Conservation (phyloP, 2,113 vertebrate genomes). For the Cygnus atratus region DNA sequence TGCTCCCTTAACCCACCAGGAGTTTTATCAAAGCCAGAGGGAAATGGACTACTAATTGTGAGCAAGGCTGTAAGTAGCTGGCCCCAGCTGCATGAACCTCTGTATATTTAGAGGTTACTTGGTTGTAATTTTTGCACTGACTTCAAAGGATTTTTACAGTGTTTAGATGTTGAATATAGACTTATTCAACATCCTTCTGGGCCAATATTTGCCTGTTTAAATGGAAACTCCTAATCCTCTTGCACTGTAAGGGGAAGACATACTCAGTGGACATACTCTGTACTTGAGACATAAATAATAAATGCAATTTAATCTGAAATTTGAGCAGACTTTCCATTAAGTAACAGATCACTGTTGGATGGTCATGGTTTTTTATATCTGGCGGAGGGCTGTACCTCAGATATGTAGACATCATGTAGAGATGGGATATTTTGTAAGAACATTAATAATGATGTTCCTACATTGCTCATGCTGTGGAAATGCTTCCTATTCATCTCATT, state of each 20-base stretch:
- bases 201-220: slow-evolving; percentile 21
- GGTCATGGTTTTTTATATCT: slow-evolving; percentile 66
- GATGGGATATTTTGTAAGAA: slow-evolving; percentile 70
- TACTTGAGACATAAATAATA: slow-evolving; percentile 69
- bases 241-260: not conserved
- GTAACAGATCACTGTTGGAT: slow-evolving; percentile 69
- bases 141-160: slow-evolving; percentile 11
- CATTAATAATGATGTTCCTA: slow-evolving; percentile 75
- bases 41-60: not conserved
- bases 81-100: not conserved
- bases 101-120: not conserved
- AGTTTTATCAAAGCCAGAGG: not conserved
- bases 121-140: not conserved
- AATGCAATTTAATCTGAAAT: slow-evolving; percentile 70
- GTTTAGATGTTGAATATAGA: slow-evolving; percentile 2
- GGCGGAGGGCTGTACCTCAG: slow-evolving; percentile 67
- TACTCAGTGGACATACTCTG: slow-evolving; percentile 14
- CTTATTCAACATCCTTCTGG: not conserved
- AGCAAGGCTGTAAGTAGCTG: not conserved
- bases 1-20: not conserved
- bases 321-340: slow-evolving; percentile 71
- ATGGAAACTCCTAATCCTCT: slow-evolving; percentile 21
- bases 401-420: slow-evolving; percentile 71
- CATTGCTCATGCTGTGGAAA: slow-evolving; percentile 72
- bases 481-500: slow-evolving; percentile 76